Conservation (phyloP, 2,113 vertebrate genomes). For the Scophthalmus maximus region DNA sequence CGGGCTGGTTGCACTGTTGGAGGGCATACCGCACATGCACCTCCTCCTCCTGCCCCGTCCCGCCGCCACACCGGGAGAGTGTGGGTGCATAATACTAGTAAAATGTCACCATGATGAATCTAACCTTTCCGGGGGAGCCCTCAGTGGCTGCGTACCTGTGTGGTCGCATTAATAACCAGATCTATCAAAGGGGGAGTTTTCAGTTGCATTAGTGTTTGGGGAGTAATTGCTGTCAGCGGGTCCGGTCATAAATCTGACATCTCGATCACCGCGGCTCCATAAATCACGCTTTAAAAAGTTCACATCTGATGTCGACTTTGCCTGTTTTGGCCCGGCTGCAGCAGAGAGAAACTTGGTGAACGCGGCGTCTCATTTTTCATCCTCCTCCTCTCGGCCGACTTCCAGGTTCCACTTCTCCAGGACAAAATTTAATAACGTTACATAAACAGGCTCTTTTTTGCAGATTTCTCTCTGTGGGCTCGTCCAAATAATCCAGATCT, state of each 20-base stretch:
- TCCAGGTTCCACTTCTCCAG: constrained; percentile 14
- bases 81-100: constrained; percentile 72
- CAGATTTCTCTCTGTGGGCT: neutral
- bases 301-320: constrained; percentile 64
- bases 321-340: constrained; percentile 22
- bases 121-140: constrained; percentile 79
- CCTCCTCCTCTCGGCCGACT: constrained; percentile 8
- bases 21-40: constrained; percentile 24
- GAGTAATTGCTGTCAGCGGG: constrained; percentile 82
- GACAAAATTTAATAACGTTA: constrained; percentile 40
- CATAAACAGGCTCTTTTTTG: constrained; percentile 7
- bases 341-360: constrained; percentile 36
- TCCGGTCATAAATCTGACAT: constrained; percentile 78
- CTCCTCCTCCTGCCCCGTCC: constrained; percentile 10
- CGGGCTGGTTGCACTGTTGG: constrained; percentile 11
- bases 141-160: constrained; percentile 77
- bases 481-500: constrained; percentile 26
- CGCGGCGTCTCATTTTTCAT: constrained; percentile 38
- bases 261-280: constrained; percentile 74
- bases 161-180: constrained; percentile 84
- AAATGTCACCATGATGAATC: constrained; percentile 85
- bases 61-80: constrained; percentile 51
- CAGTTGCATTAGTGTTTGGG: constrained; percentile 73
- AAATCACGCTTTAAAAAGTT: constrained; percentile 82
- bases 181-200: constrained; percentile 79